Evolutionary conservation across 1,140 invertebrate genomes (phyloP).

Genomic region (Yoshiicerus persimilis): DNA sequence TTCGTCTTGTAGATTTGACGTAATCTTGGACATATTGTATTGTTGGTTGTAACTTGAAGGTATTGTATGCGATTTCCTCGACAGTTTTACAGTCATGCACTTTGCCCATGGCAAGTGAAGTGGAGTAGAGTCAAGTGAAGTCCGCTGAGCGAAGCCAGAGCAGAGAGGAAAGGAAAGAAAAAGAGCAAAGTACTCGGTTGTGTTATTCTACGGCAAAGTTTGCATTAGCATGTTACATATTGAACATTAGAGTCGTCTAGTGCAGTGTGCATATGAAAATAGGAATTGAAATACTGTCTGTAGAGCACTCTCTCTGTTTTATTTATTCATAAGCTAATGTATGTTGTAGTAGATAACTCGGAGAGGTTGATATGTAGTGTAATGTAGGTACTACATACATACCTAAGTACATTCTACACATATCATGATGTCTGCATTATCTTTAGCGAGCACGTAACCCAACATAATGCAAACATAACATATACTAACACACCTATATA

Average conservation of each 20-base stretch:
- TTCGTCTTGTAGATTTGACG: neutral
- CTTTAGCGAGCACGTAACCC: neutral
- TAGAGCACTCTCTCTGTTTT: neutral
- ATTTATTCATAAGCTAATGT: constrained; percentile 15
- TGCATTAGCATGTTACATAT: neutral
- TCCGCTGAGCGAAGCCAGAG: neutral
- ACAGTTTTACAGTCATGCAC: neutral
- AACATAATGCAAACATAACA: neutral
- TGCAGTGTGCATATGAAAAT: neutral
- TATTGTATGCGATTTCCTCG: neutral
- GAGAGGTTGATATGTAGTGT: neutral
- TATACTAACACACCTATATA: neutral
- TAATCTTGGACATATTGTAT: neutral
- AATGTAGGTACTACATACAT: neutral
- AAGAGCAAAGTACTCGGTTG: neutral
- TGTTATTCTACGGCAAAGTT: neutral
- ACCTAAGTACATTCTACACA: neutral
- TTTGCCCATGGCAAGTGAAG: neutral
- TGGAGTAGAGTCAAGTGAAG: neutral
- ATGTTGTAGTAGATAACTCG: neutral
- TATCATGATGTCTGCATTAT: neutral
- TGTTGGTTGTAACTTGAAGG: neutral
- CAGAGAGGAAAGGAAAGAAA: neutral
- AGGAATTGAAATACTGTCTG: neutral
- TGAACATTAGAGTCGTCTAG: neutral